phyloP scores from a whole-genome alignment of 1,140 invertebrate genomes.

The Melitaea cinxia region DNA sequence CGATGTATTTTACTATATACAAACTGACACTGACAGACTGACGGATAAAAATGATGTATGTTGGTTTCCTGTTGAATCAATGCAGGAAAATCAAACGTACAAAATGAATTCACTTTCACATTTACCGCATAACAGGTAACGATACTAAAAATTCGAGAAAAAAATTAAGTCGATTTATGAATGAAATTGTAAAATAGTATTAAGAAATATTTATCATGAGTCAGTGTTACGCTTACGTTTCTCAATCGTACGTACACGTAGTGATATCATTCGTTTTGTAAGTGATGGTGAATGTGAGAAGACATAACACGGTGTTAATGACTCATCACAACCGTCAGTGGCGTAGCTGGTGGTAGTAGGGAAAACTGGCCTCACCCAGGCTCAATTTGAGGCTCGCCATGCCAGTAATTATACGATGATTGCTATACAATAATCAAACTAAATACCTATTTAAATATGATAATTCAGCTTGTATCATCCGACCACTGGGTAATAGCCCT shows the following conservation, averaged over 20 bases:
- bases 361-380: background rate
- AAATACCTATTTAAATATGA: too few relatives aligned
- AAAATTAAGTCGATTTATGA: background rate
- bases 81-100: background rate
- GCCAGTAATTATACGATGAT: too few relatives aligned
- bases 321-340: background rate
- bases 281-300: background rate
- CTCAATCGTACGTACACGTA: slow-evolving; percentile 24
- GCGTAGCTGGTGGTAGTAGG: background rate
- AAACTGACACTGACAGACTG: too few relatives aligned
- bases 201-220: slow-evolving; percentile 1
- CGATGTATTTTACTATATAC: too few relatives aligned
- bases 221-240: slow-evolving; percentile 22
- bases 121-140: background rate
- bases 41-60: too few relatives aligned
- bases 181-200: background rate
- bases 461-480: too few relatives aligned
- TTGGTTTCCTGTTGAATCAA: too few relatives aligned
- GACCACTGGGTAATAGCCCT: too few relatives aligned
- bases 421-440: too few relatives aligned
- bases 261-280: slow-evolving; percentile 23
- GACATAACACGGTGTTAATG: background rate
- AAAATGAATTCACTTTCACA: background rate
- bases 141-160: background rate
- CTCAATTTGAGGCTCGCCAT: too few relatives aligned